Evolutionary conservation across 2,113 vertebrate genomes (phyloP).

Genomic region (Pedionomus torquatus): DNA sequence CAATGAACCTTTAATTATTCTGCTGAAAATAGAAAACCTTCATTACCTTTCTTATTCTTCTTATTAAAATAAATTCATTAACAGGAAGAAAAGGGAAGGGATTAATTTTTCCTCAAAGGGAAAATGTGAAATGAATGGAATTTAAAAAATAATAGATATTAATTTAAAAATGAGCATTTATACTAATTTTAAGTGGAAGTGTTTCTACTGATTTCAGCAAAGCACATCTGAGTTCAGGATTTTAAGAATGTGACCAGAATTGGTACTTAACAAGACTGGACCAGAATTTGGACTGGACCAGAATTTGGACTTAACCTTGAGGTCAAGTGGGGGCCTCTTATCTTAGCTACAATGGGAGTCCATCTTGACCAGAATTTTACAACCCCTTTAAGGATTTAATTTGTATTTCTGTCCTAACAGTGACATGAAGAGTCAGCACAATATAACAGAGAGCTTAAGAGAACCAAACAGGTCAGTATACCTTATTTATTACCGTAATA

Average conservation of each 20-base stretch:
- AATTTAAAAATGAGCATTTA: background rate
- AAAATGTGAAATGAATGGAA: background rate
- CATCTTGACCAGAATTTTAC: background rate
- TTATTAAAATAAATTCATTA: constrained; percentile 37
- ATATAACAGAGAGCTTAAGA: background rate
- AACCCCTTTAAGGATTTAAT: background rate
- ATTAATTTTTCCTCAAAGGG: background rate
- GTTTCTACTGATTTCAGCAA: background rate
- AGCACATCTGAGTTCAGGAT: background rate
- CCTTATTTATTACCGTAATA: background rate
- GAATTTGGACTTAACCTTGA: background rate
- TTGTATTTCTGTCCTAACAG: background rate
- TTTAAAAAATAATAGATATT: background rate
- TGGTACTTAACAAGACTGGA: background rate
- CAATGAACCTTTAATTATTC: constrained; percentile 8
- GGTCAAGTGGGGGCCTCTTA: background rate
- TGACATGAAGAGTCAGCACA: background rate
- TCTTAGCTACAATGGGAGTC: accelerated
- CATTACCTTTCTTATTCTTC: background rate
- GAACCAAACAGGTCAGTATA: background rate
- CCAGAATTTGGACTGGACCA: background rate
- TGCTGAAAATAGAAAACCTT: background rate
- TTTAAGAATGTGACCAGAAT: background rate
- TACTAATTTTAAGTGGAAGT: background rate
- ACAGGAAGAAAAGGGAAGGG: background rate